These are phyloP conservation scores for Aphidius colemani DNA, from an alignment of 2,888 invertebrate species.

Conservation along the genomic window DNA sequence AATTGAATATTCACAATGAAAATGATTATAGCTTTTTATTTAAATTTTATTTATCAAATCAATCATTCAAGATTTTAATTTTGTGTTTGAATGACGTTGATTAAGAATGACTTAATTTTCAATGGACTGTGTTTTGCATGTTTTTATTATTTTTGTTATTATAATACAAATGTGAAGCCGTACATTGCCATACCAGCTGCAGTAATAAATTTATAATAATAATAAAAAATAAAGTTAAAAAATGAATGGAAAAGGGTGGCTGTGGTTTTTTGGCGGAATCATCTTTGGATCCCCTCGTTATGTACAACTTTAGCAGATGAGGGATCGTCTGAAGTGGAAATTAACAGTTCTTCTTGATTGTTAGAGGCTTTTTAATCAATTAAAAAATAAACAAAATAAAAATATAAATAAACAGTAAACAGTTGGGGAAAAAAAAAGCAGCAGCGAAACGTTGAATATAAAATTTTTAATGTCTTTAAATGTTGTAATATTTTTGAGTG, in stretches of 20 bases:
- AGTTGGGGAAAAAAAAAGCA: background rate
- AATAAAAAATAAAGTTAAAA: background rate
- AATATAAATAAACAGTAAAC: background rate
- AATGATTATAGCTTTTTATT: background rate
- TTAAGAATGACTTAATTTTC: constrained; percentile 15
- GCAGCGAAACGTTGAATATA: too few relatives aligned
- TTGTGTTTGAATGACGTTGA: constrained; percentile 7
- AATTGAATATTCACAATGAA: too few relatives aligned
- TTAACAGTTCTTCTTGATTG: constrained; percentile 3
- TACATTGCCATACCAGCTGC: constrained; percentile 7
- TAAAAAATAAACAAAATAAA: background rate
- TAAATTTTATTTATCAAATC: background rate
- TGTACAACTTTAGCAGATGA: constrained; percentile 3
- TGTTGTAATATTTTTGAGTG: too few relatives aligned
- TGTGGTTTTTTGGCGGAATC: constrained; percentile 20
- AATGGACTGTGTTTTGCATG: constrained; percentile 15
- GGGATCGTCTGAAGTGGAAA: constrained; percentile 18
- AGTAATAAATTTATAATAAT: background rate
- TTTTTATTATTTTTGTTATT: background rate
- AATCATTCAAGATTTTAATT: background rate
- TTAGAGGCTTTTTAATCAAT: background rate
- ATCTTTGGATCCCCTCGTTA: constrained; percentile 3
- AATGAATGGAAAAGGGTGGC: background rate
- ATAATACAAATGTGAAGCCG: constrained; percentile 1
- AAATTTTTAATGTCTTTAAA: too few relatives aligned